phyloP scores from a whole-genome alignment of 1,140 invertebrate genomes.

The Branchinecta lynchi region DNA sequence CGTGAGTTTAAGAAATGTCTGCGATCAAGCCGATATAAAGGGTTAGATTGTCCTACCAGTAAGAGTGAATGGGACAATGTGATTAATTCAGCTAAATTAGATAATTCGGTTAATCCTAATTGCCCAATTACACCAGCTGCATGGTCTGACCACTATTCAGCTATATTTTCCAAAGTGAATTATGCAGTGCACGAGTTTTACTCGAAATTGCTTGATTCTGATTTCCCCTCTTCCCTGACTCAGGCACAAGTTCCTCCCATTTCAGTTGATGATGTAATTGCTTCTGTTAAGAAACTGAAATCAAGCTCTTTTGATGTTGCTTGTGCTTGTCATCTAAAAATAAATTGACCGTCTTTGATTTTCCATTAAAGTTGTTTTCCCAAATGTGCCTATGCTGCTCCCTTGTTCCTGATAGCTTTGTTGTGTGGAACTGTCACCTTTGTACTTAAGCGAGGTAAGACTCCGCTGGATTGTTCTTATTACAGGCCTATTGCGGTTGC shows the following conservation, averaged over 20 bases:
- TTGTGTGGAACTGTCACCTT: conserved; percentile 5
- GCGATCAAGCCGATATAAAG: no score
- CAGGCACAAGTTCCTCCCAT: conserved; percentile 4
- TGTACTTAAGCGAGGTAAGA: no score
- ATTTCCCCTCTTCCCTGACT: background rate
- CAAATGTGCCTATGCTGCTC: background rate
- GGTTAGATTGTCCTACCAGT: conserved; percentile 9
- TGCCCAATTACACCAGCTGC: background rate
- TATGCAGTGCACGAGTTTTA: background rate
- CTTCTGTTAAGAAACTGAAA: background rate
- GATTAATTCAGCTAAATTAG: conserved; percentile 10
- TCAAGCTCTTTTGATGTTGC: conserved; percentile 9
- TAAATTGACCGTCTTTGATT: conserved; percentile 2
- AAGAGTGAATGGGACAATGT: conserved; percentile 1
- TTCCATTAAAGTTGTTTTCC: conserved; percentile 1
- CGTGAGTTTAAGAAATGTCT: conserved; percentile 4
- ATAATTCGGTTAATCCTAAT: conserved; percentile 2
- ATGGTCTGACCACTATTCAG: conserved; percentile 5
- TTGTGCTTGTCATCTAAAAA: conserved; percentile 2
- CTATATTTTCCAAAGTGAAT: conserved; percentile 7
- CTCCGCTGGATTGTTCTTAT: no score
- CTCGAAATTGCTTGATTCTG: conserved; percentile 5
- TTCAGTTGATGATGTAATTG: background rate
- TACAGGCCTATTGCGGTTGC: no score
- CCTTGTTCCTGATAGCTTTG: conserved; percentile 9